phyloP scores from a whole-genome alignment of 2,797 vertebrate species.

The Pteronotus mesoamericanus region DNA sequence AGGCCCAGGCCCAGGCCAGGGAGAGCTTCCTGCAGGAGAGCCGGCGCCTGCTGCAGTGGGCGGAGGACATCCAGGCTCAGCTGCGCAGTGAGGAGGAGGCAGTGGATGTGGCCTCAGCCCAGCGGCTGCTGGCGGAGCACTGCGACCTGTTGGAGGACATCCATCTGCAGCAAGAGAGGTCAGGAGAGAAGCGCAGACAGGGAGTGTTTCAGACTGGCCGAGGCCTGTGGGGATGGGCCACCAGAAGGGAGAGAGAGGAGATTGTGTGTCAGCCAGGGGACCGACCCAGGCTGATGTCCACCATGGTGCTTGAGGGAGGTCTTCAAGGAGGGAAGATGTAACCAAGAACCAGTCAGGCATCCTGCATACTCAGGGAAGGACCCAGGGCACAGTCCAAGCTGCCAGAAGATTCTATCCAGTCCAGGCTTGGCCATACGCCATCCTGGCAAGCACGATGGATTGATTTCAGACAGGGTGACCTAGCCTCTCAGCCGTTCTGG shows the following conservation, averaged over 20 bases:
- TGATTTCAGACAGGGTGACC: neutral
- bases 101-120: conserved; percentile 83
- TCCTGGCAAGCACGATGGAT: neutral
- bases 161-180: conserved; percentile 86
- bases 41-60: conserved; percentile 83
- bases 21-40: conserved; percentile 86
- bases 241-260: neutral
- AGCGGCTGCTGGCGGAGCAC: conserved; percentile 84
- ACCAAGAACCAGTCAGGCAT: neutral
- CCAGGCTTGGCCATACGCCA: no score
- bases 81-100: conserved; percentile 83
- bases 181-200: neutral
- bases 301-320: neutral
- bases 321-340: neutral
- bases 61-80: conserved; percentile 78
- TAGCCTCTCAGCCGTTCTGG: neutral
- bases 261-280: neutral
- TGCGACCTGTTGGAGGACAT: conserved; percentile 86
- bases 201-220: neutral
- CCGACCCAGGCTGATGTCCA: neutral
- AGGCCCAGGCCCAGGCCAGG: conserved; percentile 74
- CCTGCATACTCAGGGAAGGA: neutral
- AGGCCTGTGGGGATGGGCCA: rapidly evolving
- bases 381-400: neutral
- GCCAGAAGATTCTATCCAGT: neutral